Evolutionary conservation across 2,888 invertebrate species (phyloP), one percentile per base, ranked within the genome.

Genomic region (Caenorhabditis doughertyi): DNA sequence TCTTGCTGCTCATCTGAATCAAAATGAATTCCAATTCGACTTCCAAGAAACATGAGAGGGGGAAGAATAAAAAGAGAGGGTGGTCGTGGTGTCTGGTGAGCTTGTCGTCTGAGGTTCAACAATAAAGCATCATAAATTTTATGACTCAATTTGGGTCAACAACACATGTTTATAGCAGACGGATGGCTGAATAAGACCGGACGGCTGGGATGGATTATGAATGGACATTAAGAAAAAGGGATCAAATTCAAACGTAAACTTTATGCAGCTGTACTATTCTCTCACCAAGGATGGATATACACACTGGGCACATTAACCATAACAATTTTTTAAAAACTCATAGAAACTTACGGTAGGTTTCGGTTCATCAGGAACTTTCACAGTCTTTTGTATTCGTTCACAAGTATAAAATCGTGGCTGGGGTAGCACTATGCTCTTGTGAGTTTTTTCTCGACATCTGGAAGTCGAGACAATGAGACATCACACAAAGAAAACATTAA

Each of bases 361-460:
- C 3, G 29, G 39, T 2, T 27, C 44, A 2, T 44, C 25, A 11
- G 82, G 74, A 13, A 67, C 23, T 27, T 79, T 60, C n/a, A 83
- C 71, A 18, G 83, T 83, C 23, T 83, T 83, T 55, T 83, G 47
- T 29, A 83, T 70, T 5, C 56, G 56, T 51, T 83, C 83, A 32
- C 73, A 76, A 25, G 64, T 55, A 11, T 71, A 71, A 2, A 47
- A 44, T 21, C 56, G 56, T 16, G 76, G 74, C 11, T 72, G 76
- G 2, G 79, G 68, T 16, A 83, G 51, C 23, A 80, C 76, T 44
- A 83, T 80, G 49, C 83, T 83, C 49, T 80, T 83, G 56, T 83
- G 79, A n/a, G 83, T 76, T 67, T 80, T 83, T 55, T 83, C 83
- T 11, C 83, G 83, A 53, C 83, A 83, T 58, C 83, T 83, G 80